A percentile compares a stretch with the other conserved stretches of the same genome.
Conservation (phyloP, 2,113 vertebrate species). For the Callaeas wilsoni region DNA sequence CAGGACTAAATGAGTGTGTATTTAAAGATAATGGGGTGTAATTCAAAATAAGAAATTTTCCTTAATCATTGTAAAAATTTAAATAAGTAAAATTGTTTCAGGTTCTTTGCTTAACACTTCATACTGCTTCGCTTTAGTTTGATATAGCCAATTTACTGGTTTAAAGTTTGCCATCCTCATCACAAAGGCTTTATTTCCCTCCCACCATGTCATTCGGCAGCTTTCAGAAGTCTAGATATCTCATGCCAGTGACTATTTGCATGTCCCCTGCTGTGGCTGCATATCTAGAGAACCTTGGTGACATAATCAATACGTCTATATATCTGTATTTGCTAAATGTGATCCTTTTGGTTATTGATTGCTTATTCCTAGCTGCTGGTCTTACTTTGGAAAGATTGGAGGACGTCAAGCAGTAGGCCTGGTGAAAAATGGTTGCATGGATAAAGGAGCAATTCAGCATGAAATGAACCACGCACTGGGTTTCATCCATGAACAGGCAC, state of each 20-base stretch:
- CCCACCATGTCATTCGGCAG: neutral
- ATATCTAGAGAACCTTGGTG: neutral
- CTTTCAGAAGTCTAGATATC: neutral
- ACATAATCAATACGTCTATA: neutral
- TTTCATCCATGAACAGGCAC: conserved; percentile 74
- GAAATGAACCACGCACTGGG: conserved; percentile 74
- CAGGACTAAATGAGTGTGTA: neutral
- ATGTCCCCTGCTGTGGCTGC: neutral
- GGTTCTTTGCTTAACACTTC: neutral
- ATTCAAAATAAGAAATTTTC: neutral
- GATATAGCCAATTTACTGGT: neutral
- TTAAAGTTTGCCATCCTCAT: neutral
- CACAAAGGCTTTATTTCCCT: neutral
- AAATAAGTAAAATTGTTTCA: neutral
- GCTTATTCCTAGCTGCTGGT: conserved; percentile 67
- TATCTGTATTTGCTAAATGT: neutral
- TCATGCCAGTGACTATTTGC: neutral
- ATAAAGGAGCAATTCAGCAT: conserved; percentile 69
- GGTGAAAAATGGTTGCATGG: conserved; percentile 58
- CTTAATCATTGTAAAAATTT: neutral
- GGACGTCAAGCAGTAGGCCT: conserved; percentile 62
- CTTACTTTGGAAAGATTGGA: conserved; percentile 61
- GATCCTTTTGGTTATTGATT: neutral
- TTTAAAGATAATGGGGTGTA: neutral
- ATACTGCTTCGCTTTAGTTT: neutral